Evolutionary conservation across 2,888 invertebrate genomes (phyloP).

Genomic region (Scrobipalpa costella): DNA sequence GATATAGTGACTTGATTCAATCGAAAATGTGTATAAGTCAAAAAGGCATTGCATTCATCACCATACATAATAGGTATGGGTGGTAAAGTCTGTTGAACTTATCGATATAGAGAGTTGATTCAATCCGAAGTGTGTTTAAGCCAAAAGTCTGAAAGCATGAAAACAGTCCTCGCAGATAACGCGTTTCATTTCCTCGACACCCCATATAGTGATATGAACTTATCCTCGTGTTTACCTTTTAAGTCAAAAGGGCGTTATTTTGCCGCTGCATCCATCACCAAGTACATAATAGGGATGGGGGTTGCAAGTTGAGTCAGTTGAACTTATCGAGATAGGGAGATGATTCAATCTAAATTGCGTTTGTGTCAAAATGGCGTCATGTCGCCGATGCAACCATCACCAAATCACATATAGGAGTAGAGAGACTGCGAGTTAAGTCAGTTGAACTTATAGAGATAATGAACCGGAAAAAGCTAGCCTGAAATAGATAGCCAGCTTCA

Average conservation of each 20-base stretch:
- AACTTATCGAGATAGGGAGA: not conserved
- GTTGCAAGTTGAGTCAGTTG: conserved; percentile 8
- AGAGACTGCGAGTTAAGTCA: not conserved
- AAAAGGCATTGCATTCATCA: too few species aligned
- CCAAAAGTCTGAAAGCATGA: conserved; percentile 25
- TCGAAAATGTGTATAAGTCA: too few species aligned
- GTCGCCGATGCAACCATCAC: too few species aligned
- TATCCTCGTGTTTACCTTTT: conserved; percentile 29
- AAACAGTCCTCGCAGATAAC: conserved; percentile 16
- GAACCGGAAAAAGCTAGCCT: too few species aligned
- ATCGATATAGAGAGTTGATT: not conserved
- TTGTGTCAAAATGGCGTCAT: too few species aligned
- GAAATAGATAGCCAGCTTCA: too few species aligned
- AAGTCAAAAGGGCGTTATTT: conserved; percentile 31
- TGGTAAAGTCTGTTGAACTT: not conserved
- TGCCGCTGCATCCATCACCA: conserved; percentile 28
- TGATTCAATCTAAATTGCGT: too few species aligned
- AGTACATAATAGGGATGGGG: conserved; percentile 21
- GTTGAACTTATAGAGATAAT: not conserved
- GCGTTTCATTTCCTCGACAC: conserved; percentile 20
- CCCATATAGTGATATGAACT: conserved; percentile 26
- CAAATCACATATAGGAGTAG: conserved; percentile 15
- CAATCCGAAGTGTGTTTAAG: conserved; percentile 21
- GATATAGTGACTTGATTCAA: not conserved
- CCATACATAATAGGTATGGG: conserved; percentile 17